Base-by-base conservation (phyloP, 2,888 invertebrate genomes). In the Aethes cnicana region DNA sequence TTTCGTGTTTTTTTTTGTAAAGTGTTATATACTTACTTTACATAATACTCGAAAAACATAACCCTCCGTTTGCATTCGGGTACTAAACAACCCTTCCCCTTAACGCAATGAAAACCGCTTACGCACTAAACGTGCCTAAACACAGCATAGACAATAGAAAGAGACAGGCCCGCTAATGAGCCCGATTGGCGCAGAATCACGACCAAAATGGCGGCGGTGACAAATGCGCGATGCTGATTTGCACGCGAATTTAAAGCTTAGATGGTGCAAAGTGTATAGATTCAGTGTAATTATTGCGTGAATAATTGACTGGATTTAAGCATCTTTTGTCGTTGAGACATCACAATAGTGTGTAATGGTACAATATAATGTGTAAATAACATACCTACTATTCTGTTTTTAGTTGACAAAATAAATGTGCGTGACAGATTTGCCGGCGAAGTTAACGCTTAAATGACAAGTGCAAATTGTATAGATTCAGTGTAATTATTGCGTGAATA, bases 121-220 rank as follows among this genome's bases (percentile, higher is more conserved):
- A 39, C 25, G 16, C 39, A 39, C 23, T 16, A 39, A 39, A 39
- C 39, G 39, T 39, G 18, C 17, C 14, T 39, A 23, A 48, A 48
- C 39, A 32, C 30, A 25, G 30, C 47, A 18, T 39, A 14, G 26
- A 52, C 54, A 49, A 53, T 47, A 49, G 53, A 57, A 46, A 57
- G 58, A 41, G 56, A 56, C 58, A 54, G 30, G 44, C 43, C 35
- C 55, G 59, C 59, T 81, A 80, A 81, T 81, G 77, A 81, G 81
- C 78, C 54, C 58, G 73, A 79, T 81, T 77, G 73, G 72, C 66
- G 72, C 68, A 62, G 69, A 78, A 80, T 80, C 79, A 81, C 80
- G 78, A 63, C 55, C 70, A 61, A 69, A 72, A 70, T 68, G 66
- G 63, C 61, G 58, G 66, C 62, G 41, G 36, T 39, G 47, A 37